phyloP scores from a whole-genome alignment of 2,797 vertebrate genomes.

The Oreortyx pictus region DNA sequence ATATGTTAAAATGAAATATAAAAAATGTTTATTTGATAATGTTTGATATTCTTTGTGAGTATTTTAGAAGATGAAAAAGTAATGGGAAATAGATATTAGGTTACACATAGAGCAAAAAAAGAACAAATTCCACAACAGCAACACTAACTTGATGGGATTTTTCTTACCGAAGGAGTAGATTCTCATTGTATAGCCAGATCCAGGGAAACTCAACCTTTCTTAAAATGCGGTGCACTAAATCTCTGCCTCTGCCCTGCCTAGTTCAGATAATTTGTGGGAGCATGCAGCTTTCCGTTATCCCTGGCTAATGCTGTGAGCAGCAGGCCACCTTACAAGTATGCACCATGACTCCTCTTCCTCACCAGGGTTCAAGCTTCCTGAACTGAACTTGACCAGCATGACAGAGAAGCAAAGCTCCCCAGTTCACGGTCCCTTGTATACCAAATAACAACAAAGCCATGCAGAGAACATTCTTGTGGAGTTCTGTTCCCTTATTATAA shows the following conservation, averaged over 20 bases:
- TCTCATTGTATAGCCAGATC: background rate
- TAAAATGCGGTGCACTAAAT: background rate
- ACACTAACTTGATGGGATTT: background rate
- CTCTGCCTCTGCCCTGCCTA: rapidly evolving
- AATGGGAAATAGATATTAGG: background rate
- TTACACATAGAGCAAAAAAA: background rate
- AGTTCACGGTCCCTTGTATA: background rate
- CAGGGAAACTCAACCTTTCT: background rate
- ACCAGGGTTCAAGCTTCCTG: background rate
- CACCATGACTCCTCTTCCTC: background rate
- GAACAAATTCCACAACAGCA: background rate
- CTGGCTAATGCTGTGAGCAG: background rate
- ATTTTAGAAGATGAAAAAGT: background rate
- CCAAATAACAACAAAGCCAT: background rate
- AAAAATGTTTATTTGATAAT: background rate
- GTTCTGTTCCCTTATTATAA: background rate
- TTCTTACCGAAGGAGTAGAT: background rate
- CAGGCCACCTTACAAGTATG: background rate
- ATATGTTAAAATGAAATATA: background rate
- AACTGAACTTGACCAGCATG: background rate
- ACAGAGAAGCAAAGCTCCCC: background rate
- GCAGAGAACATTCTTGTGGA: background rate
- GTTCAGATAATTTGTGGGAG: background rate
- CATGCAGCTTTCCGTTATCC: rapidly evolving
- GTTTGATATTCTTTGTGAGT: background rate